phyloP scores from a whole-genome alignment of 2,797 vertebrate species.

The Muraenolepis orangiensis region DNA sequence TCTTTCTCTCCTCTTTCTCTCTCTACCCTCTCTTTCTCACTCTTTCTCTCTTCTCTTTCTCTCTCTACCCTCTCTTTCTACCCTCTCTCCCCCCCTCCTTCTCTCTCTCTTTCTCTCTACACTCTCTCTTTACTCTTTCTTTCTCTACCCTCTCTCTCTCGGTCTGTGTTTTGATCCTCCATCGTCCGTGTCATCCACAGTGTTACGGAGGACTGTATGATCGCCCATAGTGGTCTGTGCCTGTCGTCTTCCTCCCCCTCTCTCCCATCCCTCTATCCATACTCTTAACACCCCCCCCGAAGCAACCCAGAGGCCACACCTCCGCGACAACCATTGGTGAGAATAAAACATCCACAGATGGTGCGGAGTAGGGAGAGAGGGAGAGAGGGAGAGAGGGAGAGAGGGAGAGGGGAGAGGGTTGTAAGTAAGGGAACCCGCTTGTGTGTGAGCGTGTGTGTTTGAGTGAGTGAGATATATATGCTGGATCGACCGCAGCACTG shows the following conservation, averaged over 20 bases:
- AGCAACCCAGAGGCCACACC: conserved; percentile 77
- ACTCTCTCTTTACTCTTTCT: conserved; percentile 4
- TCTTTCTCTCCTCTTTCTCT: neutral
- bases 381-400: neutral
- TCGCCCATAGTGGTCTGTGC: conserved; percentile 65
- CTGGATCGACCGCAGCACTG: neutral
- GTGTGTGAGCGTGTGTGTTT: conserved; percentile 54
- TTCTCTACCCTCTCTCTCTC: conserved; percentile 5
- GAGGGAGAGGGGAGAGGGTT: neutral
- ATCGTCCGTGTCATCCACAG: conserved; percentile 40
- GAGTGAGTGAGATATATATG: neutral
- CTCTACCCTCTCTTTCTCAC: conserved; percentile 1
- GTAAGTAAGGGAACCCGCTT: conserved; percentile 60
- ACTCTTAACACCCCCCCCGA: conserved; percentile 8
- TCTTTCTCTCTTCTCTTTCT: too few relatives aligned
- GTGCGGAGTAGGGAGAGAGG: conserved; percentile 68
- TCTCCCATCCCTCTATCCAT: conserved; percentile 38
- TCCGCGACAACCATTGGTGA: conserved; percentile 77
- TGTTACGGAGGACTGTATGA: neutral
- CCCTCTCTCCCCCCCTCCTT: too few relatives aligned
- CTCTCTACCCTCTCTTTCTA: conserved; percentile 4
- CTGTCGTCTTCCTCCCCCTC: conserved; percentile 61
- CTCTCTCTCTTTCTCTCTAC: neutral
- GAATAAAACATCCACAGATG: conserved; percentile 81
- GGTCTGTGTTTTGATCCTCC: conserved; percentile 7